Evolutionary conservation across 2,888 invertebrate genomes (phyloP), one percentile per base, ranked within the genome.

Genomic region (Dioctria linearis): DNA sequence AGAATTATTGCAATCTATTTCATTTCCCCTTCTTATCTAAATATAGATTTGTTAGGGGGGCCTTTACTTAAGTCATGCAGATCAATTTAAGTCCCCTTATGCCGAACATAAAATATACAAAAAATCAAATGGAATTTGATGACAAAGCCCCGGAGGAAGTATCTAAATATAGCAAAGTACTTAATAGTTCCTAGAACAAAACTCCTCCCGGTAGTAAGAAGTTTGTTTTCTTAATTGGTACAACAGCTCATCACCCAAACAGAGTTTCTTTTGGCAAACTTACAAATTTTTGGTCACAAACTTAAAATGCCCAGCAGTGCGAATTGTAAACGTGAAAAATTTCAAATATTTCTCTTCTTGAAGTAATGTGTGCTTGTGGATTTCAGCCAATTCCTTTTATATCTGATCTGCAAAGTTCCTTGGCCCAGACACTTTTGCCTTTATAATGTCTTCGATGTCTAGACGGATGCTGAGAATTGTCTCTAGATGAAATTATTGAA

Each of bases 101-200:
- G 54, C 42, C 39, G 40, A 75, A 61, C 25, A 43, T 37, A 49
- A 75, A 75, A 59, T 75, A 75, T 25, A 61, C 75, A 75, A 75
- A 75, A 73, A 59, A 75, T 59, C 75, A 75, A 59, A 75, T 75
- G 61, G 75, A 75, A 75, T 75, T 75, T 75, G 75, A 59, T 75
- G 75, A 75, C 75, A 75, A 61, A 75, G 49, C 49, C 25, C 25
- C 43, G 46, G 25, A 75, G 59, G 75, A 75, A 75, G 51, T 43
- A 42, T 42, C 57, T 61, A 59, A 75, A 75, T 59, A 59, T 75
- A 75, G 75, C 57, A 46, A 42, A 39, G 73, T 25, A 25, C 57
- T 9, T 13, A 59, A 59, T 13, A n/a, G 25, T 59, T 5, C 59
- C 6, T 13, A 13, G 59, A 25, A 59, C 59, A 69, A 69, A 69